Conservation (phyloP, 1,140 invertebrate genomes). For the Papilio xuthus region DNA sequence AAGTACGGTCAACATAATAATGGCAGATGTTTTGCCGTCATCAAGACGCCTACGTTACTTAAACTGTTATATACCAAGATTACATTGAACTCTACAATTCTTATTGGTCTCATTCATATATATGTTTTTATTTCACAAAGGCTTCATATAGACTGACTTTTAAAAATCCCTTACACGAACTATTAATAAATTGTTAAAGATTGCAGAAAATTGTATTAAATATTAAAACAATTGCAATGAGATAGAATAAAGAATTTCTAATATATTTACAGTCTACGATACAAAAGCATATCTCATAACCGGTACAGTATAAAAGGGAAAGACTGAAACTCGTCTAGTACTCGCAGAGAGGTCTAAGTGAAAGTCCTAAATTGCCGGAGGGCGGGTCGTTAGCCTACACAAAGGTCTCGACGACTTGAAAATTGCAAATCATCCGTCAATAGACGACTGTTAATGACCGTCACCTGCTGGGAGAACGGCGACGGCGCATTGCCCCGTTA, state of each 20-base stretch:
- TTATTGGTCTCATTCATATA: too few species aligned
- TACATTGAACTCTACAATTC: neutral
- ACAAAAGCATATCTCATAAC: neutral
- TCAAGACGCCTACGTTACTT: neutral
- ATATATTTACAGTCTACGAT: neutral
- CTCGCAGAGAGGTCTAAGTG: slow-evolving; percentile 46
- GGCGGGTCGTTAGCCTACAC: slow-evolving; percentile 48
- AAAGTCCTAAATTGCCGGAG: slow-evolving; percentile 71
- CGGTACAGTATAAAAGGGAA: slow-evolving; percentile 62
- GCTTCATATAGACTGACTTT: too few species aligned
- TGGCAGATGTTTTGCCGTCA: slow-evolving; percentile 41
- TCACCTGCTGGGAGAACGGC: slow-evolving; percentile 27
- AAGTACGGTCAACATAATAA: slow-evolving; percentile 63
- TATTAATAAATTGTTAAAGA: too few species aligned
- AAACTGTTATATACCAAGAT: neutral
- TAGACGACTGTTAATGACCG: slow-evolving; percentile 37
- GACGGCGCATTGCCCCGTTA: slow-evolving; percentile 2
- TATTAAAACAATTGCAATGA: neutral
- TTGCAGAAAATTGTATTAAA: too few species aligned
- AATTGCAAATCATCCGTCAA: slow-evolving; percentile 65
- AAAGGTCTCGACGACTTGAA: slow-evolving; percentile 50
- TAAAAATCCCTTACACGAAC: too few species aligned
- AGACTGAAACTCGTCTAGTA: slow-evolving; percentile 37
- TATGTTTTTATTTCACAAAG: too few species aligned
- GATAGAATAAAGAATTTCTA: neutral